Percentiles rank a stretch among this genome's conserved stretches.
Conservation (phyloP, 1,140 invertebrate species). For the Polypedilum pembai region DNA sequence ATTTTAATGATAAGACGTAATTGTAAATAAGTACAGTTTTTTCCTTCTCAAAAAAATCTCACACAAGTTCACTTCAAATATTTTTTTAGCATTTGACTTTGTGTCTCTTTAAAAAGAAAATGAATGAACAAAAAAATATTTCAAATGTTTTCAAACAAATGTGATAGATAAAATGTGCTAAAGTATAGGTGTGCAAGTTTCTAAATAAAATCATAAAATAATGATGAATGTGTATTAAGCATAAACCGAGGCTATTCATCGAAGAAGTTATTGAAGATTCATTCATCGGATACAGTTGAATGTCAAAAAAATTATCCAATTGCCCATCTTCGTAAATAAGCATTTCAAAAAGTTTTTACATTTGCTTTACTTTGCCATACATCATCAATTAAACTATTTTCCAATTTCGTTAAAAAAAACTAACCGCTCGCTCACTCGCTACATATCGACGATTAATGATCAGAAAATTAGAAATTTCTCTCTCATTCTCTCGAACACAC, state of each 20-base stretch:
- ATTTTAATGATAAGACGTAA: background rate
- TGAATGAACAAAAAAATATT: background rate
- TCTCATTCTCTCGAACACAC: no score
- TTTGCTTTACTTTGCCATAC: no score
- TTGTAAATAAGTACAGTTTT: background rate
- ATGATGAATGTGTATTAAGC: background rate
- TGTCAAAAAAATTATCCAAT: constrained; percentile 19
- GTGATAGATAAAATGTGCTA: no score
- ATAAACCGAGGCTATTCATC: background rate
- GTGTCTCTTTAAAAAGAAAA: background rate
- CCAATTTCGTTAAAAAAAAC: no score
- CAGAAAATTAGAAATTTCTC: no score
- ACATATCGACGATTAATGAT: no score
- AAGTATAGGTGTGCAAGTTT: background rate
- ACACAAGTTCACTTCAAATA: background rate
- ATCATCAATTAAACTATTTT: no score
- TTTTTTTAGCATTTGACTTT: background rate
- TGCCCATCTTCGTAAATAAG: background rate
- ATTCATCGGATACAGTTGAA: background rate
- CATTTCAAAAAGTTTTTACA: no score
- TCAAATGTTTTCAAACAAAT: no score
- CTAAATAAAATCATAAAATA: background rate
- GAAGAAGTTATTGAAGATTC: background rate
- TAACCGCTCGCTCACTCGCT: no score
- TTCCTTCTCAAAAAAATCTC: background rate